Percentiles rank a stretch among this genome's conserved stretches.
Conservation (phyloP, 2,797 vertebrate species). For the Podarcis lilfordi region DNA sequence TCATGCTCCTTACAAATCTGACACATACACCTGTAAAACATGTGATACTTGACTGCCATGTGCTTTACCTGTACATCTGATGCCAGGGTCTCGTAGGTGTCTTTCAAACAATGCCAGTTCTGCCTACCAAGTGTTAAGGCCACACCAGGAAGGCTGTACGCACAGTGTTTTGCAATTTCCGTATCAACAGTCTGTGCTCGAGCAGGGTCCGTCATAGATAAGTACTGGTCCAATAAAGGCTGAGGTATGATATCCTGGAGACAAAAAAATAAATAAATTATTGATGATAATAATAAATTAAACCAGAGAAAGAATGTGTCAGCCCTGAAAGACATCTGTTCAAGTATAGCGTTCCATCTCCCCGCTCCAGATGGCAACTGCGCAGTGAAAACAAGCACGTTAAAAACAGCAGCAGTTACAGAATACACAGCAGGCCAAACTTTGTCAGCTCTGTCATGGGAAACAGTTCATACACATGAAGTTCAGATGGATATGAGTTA, state of each 20-base stretch:
- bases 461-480: neutral
- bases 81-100: conserved; percentile 74
- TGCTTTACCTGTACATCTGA: conserved; percentile 78
- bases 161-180: conserved; percentile 78
- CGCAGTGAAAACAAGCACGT: neutral
- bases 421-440: neutral
- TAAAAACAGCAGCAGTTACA: neutral
- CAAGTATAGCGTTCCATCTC: neutral
- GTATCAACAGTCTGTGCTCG: conserved; percentile 79
- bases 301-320: neutral
- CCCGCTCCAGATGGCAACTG: neutral
- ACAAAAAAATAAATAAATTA: neutral
- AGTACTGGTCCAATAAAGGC: conserved; percentile 76
- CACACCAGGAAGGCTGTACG: conserved; percentile 79
- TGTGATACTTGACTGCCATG: neutral
- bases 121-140: conserved; percentile 77
- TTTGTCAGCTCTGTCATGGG: neutral
- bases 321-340: neutral
- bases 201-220: conserved; percentile 80
- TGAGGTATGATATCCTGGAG: conserved; percentile 80
- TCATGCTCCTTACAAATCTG: neutral
- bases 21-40: neutral
- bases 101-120: conserved; percentile 82
- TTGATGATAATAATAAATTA: neutral
- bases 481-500: neutral